Base-by-base conservation (phyloP, 2,797 vertebrate species). In the Muscicapa comitata region DNA sequence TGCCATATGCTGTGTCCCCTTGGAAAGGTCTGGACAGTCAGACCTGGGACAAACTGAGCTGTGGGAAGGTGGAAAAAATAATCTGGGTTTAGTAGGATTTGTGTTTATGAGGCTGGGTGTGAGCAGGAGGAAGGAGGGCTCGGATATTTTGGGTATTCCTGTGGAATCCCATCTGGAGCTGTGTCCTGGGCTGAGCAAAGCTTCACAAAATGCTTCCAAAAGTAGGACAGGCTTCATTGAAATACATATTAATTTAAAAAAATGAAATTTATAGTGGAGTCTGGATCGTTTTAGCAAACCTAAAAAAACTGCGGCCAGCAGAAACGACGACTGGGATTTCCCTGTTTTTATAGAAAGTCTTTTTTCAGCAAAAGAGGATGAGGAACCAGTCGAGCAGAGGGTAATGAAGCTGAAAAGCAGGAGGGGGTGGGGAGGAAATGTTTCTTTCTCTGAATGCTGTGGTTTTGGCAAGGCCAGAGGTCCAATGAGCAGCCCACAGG, bases 341-440 rank as follows among this genome's bases (percentile, higher is more conserved):
- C 67, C 70, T 67, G 3, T 3, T 82, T 72, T 75, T 73, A 8
- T 15, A 50, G 33, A 50, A 58, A 75, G 37, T 3, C 33, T 23
- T 57, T 74, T n/a, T 68, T 33, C 63, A 70, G 57, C 26, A 40
- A 18, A 80, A 82, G 84, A 76, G 86, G 61, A 80, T 15, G 68
- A 89, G 90, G 86, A 91, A 93, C n/a, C 63, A 35, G 82, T 1
- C 8, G 70, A 81, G 23, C 81, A 43, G 88, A 85, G 86, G 77
- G 80, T 13, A 87, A 76, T 72, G 89, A 91, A 62, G 84, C 92
- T 94, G 93, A 77, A 78, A 89, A 77, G n/a, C 6, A 37, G n/a
- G 28, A 94, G 92, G 65, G 81, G 63, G 74, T 79, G 80, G 84
- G 57, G 83, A 74, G 88, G 66, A 92, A 57, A 79, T 33, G 12